Evolutionary conservation across 2,888 invertebrate genomes (phyloP).

Genomic region (Agriotes lineatus): DNA sequence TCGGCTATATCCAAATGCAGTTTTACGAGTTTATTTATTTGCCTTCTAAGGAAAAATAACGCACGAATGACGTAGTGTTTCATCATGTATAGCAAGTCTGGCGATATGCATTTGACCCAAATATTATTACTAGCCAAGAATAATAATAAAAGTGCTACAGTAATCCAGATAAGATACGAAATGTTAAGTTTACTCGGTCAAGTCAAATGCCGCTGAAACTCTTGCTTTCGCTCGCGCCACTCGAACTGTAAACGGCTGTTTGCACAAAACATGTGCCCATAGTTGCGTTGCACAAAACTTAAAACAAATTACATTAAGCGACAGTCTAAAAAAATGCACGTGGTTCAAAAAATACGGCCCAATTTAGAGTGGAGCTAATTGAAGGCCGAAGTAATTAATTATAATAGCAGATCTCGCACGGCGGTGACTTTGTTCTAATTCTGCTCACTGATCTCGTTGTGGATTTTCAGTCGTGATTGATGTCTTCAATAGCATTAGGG

Average conservation of each 20-base stretch:
- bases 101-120: conserved; percentile 6
- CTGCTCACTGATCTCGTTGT: conserved; percentile 23
- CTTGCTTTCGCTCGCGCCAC: too few relatives aligned
- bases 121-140: background rate
- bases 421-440: conserved; percentile 29
- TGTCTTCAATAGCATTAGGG: conserved; percentile 4
- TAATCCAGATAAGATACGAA: conserved; percentile 1
- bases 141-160: background rate
- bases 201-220: background rate
- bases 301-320: background rate
- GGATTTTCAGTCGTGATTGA: conserved; percentile 24
- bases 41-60: background rate
- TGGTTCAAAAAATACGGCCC: background rate
- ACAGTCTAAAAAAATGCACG: background rate
- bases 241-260: too few relatives aligned
- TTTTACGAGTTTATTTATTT: too few relatives aligned
- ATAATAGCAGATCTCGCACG: conserved; percentile 10
- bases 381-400: conserved; percentile 24
- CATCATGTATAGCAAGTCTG: background rate
- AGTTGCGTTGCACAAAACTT: background rate
- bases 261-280: background rate
- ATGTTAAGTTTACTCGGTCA: conserved; percentile 14
- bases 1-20: too few relatives aligned
- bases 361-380: background rate
- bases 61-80: background rate